Evolutionary conservation across 2,888 invertebrate species (phyloP).

Genomic region (Heterodera filipjevi): DNA sequence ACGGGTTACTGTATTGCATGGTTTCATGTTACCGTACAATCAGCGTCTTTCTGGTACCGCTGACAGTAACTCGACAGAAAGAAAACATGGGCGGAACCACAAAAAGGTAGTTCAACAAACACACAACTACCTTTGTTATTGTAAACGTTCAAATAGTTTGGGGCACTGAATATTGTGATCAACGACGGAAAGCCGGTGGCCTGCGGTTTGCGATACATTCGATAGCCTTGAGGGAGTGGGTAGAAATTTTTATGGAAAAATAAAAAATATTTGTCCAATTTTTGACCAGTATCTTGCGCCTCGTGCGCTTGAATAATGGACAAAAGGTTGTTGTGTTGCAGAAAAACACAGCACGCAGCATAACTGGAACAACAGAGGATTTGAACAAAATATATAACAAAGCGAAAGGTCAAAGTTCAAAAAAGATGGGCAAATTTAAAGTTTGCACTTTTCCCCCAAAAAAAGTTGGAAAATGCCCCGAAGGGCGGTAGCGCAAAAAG

Average conservation of each 20-base stretch:
- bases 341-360: conserved; percentile 99
- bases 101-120: too few species aligned
- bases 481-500: too few species aligned
- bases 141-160: conserved; percentile 99
- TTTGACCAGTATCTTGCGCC: conserved; percentile 83
- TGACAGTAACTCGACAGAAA: too few species aligned
- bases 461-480: too few species aligned
- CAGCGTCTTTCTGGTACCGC: too few species aligned
- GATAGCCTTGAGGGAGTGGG: conserved; percentile 74
- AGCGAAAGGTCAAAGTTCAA: too few species aligned
- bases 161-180: conserved; percentile 99
- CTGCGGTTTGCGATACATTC: conserved; percentile 99
- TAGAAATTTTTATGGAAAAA: conserved; percentile 37
- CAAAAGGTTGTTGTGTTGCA: conserved; percentile 98
- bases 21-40: too few species aligned
- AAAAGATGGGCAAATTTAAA: too few species aligned
- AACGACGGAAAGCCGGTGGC: conserved; percentile 99
- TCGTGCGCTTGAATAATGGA: conserved; percentile 99
- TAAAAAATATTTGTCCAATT: conserved; percentile 32
- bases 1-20: too few species aligned
- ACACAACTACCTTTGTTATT: conserved; percentile 97
- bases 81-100: too few species aligned
- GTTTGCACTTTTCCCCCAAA: too few species aligned
- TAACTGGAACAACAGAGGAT: conserved; percentile 76
- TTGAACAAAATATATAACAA: too few species aligned